Evolutionary conservation across 2,888 invertebrate genomes (phyloP), one percentile per base, ranked within the genome.

Genomic region (Cyclophora albipunctata): DNA sequence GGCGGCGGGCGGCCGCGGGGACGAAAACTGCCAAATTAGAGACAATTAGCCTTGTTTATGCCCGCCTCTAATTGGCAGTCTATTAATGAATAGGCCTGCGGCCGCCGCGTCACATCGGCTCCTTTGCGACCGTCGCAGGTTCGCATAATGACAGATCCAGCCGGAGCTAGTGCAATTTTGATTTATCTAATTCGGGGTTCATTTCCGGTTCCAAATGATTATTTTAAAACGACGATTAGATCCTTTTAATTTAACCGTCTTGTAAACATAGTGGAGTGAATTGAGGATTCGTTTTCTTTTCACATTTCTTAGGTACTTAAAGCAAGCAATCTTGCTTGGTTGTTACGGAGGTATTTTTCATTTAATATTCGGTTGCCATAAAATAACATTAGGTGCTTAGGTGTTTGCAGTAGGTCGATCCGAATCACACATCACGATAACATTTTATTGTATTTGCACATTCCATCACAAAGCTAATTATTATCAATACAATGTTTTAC

Each of bases 151-250:
- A 69, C 65, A 57, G 57, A 63, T 67, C 69, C 69, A 69, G 69
- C 59, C 50, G 58, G 51, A 53, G 54, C 65, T 67, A 68, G 81
- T 84, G 79, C 78, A 85, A 86, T 85, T 87, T 85, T 86, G 84
- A 87, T 85, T 85, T 84, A 86, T 85, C 81, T 80, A 70, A 71
- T 67, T 69, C 75, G 72, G 66, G 64, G 72, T 66, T 71, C 75
- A 75, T 85, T 85, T 87, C 87, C 87, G 85, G 83, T 75, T 73
- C 67, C 77, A 81, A 84, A 77, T 75, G 78, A 72, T 70, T 66
- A 69, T 75, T 80, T 75, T 33, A 43, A 43, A 43, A 43, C 37
- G 37, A 20, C 20, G 20, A 20, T 20, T 20, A 20, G 20, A 20
- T 20, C 20, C 20, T 20, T 20, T 20, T 20, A 20, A 20, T 20